These are phyloP conservation scores for Schizaphis graminum DNA, from an alignment of 2,888 invertebrate species.

Conservation along the genomic window DNA sequence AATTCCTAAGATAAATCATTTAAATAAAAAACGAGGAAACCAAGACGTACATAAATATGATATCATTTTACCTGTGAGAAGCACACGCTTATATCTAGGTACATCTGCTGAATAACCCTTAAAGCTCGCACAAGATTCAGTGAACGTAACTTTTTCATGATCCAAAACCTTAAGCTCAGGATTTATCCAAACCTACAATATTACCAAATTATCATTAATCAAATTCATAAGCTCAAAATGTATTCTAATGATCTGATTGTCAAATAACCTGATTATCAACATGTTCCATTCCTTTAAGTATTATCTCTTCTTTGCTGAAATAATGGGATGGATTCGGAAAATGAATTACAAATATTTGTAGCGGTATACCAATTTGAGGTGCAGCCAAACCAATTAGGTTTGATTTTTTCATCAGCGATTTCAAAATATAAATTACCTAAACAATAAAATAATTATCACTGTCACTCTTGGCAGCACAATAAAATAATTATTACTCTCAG, in stretches of 20 bases:
- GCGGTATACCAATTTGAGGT: constrained; percentile 81
- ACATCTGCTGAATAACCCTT: constrained; percentile 81
- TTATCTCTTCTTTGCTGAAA: constrained; percentile 64
- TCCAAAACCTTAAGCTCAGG: constrained; percentile 79
- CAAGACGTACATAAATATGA: not conserved
- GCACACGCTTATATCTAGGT: constrained; percentile 77
- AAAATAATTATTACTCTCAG: not conserved
- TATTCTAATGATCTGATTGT: not conserved
- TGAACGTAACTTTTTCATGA: constrained; percentile 74
- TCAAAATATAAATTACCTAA: constrained; percentile 75
- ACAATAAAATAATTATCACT: not conserved
- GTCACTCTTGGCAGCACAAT: not conserved
- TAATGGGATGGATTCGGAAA: constrained; percentile 71
- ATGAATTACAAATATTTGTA: constrained; percentile 77
- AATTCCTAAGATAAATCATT: constrained; percentile 72
- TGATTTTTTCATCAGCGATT: constrained; percentile 75
- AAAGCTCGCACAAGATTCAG: constrained; percentile 82
- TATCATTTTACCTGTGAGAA: constrained; percentile 72
- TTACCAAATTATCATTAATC: not conserved
- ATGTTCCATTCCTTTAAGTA: constrained; percentile 61
- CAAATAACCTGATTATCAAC: constrained; percentile 62
- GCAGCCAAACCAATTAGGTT: constrained; percentile 80
- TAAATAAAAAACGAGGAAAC: constrained; percentile 58
- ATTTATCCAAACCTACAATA: constrained; percentile 79
- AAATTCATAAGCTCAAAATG: not conserved